Conservation (phyloP, 1,140 invertebrate species). For the Plodia interpunctella region DNA sequence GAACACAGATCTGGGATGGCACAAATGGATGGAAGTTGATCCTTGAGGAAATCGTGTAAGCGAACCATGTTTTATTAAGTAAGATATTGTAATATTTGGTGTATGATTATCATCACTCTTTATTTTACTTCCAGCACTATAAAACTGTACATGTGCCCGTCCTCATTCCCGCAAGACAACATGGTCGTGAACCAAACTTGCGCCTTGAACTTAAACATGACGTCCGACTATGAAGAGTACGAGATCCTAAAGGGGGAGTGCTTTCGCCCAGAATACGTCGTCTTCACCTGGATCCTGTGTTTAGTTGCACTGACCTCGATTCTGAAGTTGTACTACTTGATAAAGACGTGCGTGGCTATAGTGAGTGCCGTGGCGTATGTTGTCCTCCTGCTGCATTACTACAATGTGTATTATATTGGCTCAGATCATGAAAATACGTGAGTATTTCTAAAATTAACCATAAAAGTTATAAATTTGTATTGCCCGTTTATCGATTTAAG, state of each 20-base stretch:
- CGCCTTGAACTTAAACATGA: background rate
- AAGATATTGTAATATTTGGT: too few species aligned
- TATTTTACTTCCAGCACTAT: conserved; percentile 52
- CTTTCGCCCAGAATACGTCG: conserved; percentile 89
- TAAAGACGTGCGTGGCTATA: conserved; percentile 90
- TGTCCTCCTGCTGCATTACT: conserved; percentile 41
- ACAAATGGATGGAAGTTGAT: too few species aligned
- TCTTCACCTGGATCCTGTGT: conserved; percentile 96
- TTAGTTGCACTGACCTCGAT: conserved; percentile 93
- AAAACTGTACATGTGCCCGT: conserved; percentile 63
- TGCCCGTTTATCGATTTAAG: too few species aligned
- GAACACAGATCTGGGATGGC: too few species aligned
- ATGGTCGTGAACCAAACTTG: background rate
- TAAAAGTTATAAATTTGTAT: conserved; percentile 15
- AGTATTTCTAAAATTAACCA: background rate
- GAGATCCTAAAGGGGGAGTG: conserved; percentile 57
- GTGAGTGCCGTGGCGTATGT: conserved; percentile 81
- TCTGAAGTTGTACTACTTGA: conserved; percentile 93
- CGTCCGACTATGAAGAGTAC: background rate
- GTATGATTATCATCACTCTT: too few species aligned
- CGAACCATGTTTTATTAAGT: too few species aligned
- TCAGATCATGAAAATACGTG: background rate
- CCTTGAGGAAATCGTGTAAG: too few species aligned
- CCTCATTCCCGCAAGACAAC: conserved; percentile 25
- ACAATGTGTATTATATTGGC: conserved; percentile 33